Base-by-base conservation (phyloP, 2,797 vertebrate genomes). In the Gallinago stenura region DNA sequence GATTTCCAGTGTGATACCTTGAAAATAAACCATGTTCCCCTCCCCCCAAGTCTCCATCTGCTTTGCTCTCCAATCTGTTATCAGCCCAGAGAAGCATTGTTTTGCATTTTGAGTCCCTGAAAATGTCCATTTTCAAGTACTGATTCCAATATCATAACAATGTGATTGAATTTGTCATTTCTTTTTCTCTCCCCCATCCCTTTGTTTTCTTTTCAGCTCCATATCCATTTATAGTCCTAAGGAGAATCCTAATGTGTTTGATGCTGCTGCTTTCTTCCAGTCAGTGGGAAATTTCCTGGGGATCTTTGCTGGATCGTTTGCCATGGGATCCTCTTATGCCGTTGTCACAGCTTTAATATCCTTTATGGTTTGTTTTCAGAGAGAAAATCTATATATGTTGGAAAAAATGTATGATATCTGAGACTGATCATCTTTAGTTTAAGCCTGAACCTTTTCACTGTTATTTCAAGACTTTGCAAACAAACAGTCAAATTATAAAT, bases 271-370 rank as follows among this genome's bases (percentile, higher is more conserved):
- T 10, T 98, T 99, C 97, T 98, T 99, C 97, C 97, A 98, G 87
- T 98, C 98, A 5, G 97, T 98, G 51, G 98, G 98, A 93, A 98
- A 98, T 95, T 99, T 99, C 95, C 96, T 99, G 10, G 96, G 97
- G 13, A 98, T 99, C 93, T 98, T 99, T 77, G 97, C 97, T 11
- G 98, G 98, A 92, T 99, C 98, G 2, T 98, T 99, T 95, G 97
- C 98, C 54, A 97, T 98, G 97, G 98, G 98, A 83, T 98, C 98
- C 22, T 96, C 97, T 1, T 99, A 98, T 57, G 98, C 98, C 54
- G 93, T 99, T 82, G 97, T 98, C 96, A 99, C 99, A 43, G 98
- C 98, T 79, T 97, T 99, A 94, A 99, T 99, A 99, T 99, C 98
- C 98, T 99, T 99, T 97, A 30, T 43, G 28, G n/a, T 48, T 94